Percentiles rank a stretch among this genome's conserved stretches.
phyloP scores from a whole-genome alignment of 2,888 invertebrate species.

The Pantelozetes paolii region DNA sequence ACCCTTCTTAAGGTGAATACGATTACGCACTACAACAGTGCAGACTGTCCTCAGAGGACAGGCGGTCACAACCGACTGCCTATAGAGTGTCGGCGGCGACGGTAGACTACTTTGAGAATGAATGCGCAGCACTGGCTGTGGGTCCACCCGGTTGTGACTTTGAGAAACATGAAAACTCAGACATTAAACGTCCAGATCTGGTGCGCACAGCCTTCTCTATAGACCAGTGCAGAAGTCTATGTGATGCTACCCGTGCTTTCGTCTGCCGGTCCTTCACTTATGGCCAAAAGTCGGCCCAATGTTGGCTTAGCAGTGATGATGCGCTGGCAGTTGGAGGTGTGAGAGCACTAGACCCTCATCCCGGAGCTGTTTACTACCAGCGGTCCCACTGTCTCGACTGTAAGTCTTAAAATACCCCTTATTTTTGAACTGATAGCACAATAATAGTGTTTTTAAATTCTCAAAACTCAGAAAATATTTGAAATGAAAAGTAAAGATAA shows the following conservation, averaged over 20 bases:
- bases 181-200: constrained; percentile 47
- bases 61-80: constrained; percentile 58
- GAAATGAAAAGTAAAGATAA: no score
- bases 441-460: no score
- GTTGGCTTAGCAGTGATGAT: constrained; percentile 50
- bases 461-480: no score
- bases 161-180: constrained; percentile 47
- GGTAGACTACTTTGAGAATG: constrained; percentile 77
- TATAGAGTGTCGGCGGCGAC: constrained; percentile 61
- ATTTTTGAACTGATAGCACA: not conserved
- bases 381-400: constrained; percentile 50
- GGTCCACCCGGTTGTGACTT: constrained; percentile 47
- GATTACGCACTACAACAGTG: constrained; percentile 57
- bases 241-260: constrained; percentile 50
- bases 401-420: constrained; percentile 45
- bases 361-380: constrained; percentile 49
- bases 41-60: constrained; percentile 66
- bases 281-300: constrained; percentile 48
- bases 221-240: constrained; percentile 51
- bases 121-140: constrained; percentile 57
- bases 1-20: constrained; percentile 55
- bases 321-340: constrained; percentile 48
- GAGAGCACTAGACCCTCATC: constrained; percentile 44
- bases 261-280: constrained; percentile 52
- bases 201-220: constrained; percentile 45